Percentiles rank a stretch among this genome's conserved stretches.
These are phyloP conservation scores for Acanthochromis polyacanthus DNA, from an alignment of 2,113 vertebrate genomes.

Conservation along the genomic window DNA sequence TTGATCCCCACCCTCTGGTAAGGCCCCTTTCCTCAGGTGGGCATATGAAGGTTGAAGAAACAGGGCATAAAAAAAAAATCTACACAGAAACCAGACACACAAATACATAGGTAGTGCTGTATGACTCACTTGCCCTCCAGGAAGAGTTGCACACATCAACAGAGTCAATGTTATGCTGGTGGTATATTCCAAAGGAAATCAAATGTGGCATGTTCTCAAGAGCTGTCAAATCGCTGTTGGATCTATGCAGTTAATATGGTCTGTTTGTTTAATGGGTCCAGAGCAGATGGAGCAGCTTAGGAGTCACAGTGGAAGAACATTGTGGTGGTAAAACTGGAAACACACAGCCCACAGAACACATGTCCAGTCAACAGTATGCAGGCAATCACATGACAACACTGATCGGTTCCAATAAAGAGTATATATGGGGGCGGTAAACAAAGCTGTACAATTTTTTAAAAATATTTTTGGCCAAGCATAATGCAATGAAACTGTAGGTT, in stretches of 20 bases:
- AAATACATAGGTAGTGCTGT: constrained; percentile 24
- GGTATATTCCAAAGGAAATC: constrained; percentile 38
- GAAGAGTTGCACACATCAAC: constrained; percentile 43
- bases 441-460: constrained; percentile 17
- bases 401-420: neutral
- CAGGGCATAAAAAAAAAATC: constrained; percentile 41
- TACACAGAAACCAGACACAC: constrained; percentile 21
- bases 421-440: neutral
- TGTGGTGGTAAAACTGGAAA: constrained; percentile 44
- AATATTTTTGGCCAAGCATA: neutral
- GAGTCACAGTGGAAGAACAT: constrained; percentile 19
- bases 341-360: constrained; percentile 45
- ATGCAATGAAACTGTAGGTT: neutral
- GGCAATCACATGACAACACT: constrained; percentile 1
- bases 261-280: constrained; percentile 51
- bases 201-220: constrained; percentile 40
- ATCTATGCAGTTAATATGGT: constrained; percentile 53
- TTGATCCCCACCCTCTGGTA: constrained; percentile 72
- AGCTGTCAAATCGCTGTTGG: constrained; percentile 37
- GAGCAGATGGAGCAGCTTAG: constrained; percentile 58
- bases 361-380: constrained; percentile 15
- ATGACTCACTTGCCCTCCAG: constrained; percentile 60
- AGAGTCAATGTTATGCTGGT: constrained; percentile 23
- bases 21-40: constrained; percentile 69
- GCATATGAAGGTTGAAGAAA: constrained; percentile 69